phyloP scores from a whole-genome alignment of 2,113 vertebrate species.

The Spilogale gracilis region DNA sequence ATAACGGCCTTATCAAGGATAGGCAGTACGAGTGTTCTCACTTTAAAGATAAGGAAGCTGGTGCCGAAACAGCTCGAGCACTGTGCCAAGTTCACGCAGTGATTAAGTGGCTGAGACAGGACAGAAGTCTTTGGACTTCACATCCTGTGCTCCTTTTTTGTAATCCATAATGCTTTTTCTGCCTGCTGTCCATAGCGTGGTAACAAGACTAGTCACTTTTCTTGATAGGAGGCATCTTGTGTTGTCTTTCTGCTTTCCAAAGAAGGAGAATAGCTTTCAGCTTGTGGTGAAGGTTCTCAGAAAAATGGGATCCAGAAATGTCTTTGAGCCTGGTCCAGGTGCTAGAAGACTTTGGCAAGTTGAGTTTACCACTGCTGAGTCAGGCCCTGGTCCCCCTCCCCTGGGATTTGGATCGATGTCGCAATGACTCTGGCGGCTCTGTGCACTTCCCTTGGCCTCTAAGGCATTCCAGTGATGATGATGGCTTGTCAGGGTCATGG shows the following conservation, averaged over 20 bases:
- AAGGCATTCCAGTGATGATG: conserved; percentile 61
- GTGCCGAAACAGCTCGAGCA: background rate
- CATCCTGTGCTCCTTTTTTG: background rate
- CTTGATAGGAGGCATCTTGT: background rate
- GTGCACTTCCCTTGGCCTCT: conserved; percentile 60
- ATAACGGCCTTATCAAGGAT: background rate
- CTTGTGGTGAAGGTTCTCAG: conserved; percentile 37
- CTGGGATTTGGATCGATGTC: conserved; percentile 53
- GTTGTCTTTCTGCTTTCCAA: conserved; percentile 15
- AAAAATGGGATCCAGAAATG: conserved; percentile 43
- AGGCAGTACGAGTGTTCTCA: background rate
- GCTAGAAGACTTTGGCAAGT: conserved; percentile 59
- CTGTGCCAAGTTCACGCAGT: background rate
- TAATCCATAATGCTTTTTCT: background rate
- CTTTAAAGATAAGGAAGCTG: background rate
- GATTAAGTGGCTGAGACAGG: background rate
- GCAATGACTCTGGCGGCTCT: conserved; percentile 24
- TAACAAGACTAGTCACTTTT: background rate
- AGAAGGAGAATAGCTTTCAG: conserved; percentile 17
- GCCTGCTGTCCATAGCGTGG: background rate
- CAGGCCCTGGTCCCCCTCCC: background rate
- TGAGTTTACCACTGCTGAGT: background rate
- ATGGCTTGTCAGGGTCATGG: conserved; percentile 64
- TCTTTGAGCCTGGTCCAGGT: conserved; percentile 46
- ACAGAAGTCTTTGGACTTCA: accelerated